Evolutionary conservation across 1,140 invertebrate genomes (phyloP).

Genomic region (Eupeodes corollae): DNA sequence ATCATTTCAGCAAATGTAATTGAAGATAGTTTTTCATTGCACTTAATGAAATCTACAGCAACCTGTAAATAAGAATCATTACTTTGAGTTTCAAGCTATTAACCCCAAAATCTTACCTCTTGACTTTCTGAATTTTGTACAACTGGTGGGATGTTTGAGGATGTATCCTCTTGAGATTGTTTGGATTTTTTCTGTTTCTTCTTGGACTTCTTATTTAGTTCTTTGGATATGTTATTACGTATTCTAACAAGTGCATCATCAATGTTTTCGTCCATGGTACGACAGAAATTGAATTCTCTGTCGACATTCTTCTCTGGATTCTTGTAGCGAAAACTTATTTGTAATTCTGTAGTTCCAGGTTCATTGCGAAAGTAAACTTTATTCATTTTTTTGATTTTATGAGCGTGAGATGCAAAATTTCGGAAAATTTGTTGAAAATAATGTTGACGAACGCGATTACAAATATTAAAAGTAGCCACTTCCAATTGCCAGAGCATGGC

Average conservation of each 20-base stretch:
- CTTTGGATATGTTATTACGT: constrained; percentile 48
- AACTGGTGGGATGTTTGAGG: no score
- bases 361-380: constrained; percentile 42
- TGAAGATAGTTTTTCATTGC: constrained; percentile 36
- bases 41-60: neutral
- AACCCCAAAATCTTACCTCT: no score
- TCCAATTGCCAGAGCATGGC: no score
- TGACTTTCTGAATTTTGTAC: no score
- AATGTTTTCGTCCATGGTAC: constrained; percentile 47
- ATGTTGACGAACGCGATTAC: no score
- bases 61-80: neutral
- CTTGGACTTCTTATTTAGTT: constrained; percentile 38
- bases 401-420: no score
- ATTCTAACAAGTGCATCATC: constrained; percentile 47
- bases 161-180: constrained; percentile 5
- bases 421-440: no score
- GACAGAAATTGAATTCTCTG: constrained; percentile 55
- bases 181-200: constrained; percentile 27
- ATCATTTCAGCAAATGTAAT: constrained; percentile 47
- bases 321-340: constrained; percentile 42
- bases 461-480: no score
- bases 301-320: constrained; percentile 38
- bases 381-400: constrained; percentile 28
- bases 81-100: neutral
- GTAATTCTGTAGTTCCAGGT: constrained; percentile 32